Percentiles rank a stretch among this genome's conserved stretches.
These are phyloP conservation scores for Sturnus vulgaris DNA, from an alignment of 2,113 vertebrate genomes.

Conservation along the genomic window DNA sequence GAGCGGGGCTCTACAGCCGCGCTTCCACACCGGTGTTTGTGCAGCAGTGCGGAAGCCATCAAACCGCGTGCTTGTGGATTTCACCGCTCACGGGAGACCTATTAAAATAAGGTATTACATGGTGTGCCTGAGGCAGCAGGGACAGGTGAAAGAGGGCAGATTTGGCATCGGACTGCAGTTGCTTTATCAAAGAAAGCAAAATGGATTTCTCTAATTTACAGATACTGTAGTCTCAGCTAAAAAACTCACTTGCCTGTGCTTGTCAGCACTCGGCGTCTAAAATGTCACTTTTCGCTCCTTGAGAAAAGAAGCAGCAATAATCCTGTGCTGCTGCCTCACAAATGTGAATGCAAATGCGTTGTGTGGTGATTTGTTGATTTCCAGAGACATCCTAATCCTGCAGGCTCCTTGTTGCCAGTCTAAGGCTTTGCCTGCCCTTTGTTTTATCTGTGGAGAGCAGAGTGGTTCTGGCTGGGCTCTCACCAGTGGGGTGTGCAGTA, in stretches of 20 bases:
- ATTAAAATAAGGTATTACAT: neutral
- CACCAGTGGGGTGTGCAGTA: neutral
- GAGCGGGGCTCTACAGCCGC: neutral
- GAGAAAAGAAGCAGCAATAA: neutral
- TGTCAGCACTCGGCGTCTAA: rapidly evolving
- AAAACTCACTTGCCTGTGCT: neutral
- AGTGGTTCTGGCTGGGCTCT: neutral
- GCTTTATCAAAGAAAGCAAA: neutral
- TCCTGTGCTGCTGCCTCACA: neutral
- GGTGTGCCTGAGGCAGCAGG: neutral
- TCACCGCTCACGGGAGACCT: neutral
- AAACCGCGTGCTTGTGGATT: neutral
- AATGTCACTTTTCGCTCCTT: neutral
- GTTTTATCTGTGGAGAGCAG: neutral
- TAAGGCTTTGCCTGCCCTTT: neutral
- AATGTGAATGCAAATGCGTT: neutral
- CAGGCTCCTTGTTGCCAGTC: neutral
- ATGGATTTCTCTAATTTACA: neutral
- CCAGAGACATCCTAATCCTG: neutral
- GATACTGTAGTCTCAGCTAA: neutral
- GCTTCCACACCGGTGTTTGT: neutral
- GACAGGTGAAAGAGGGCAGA: neutral
- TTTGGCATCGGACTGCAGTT: neutral
- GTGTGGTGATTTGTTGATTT: neutral
- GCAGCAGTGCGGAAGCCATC: neutral